Conservation (phyloP, 1,140 invertebrate species). For the Temnothorax nylanderi region DNA sequence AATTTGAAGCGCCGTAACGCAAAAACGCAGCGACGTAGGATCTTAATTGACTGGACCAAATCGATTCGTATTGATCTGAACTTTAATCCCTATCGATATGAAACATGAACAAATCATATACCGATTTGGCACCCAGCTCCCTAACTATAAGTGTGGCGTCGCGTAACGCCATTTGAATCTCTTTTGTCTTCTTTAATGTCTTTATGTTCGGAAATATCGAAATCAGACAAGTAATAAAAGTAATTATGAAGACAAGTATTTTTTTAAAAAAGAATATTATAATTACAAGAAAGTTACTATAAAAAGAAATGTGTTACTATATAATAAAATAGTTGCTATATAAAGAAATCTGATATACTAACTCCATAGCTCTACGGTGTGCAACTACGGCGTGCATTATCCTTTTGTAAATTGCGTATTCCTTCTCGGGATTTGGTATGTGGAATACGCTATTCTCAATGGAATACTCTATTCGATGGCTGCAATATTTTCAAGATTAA, state of each 20-base stretch:
- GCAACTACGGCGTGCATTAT: background rate
- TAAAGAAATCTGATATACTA: background rate
- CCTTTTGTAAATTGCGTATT: background rate
- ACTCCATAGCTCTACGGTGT: background rate
- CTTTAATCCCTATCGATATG: no score
- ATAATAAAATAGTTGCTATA: background rate
- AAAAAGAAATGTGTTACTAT: background rate
- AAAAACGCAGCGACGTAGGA: no score
- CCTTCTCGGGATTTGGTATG: background rate
- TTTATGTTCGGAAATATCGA: background rate
- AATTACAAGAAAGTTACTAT: background rate
- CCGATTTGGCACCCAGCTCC: no score
- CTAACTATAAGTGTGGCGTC: no score
- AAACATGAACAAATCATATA: no score
- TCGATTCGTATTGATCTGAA: no score
- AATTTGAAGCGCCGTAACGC: no score
- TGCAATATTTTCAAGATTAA: conserved; percentile 3
- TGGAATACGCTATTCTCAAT: background rate
- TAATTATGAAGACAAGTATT: background rate
- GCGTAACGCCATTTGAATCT: no score
- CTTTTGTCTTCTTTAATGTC: background rate
- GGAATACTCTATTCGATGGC: conserved; percentile 2
- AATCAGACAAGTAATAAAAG: background rate
- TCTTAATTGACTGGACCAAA: no score
- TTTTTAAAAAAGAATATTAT: no score